Evolutionary conservation across 2,797 vertebrate species (phyloP).

Genomic region (Poliocrania exsul): DNA sequence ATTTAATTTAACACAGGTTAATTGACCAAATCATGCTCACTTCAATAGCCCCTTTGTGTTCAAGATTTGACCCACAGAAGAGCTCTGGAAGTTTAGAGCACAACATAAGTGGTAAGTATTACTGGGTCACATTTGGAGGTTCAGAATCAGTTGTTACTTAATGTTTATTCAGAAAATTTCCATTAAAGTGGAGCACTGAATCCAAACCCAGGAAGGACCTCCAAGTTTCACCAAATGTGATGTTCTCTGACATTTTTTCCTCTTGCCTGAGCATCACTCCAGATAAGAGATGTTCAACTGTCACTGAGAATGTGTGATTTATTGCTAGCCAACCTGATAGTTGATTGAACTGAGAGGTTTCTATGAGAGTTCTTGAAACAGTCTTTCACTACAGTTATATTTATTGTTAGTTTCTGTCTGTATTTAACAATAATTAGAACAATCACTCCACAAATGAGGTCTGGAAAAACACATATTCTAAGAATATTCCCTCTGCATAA

Average conservation of each 20-base stretch:
- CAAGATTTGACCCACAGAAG: constrained; percentile 11
- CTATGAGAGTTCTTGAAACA: not conserved
- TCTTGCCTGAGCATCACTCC: not conserved
- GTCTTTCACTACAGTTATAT: not conserved
- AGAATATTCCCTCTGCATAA: not conserved
- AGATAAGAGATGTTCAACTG: not conserved
- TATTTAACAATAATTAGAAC: not conserved
- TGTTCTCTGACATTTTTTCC: not conserved
- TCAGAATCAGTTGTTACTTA: constrained; percentile 19
- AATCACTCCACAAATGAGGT: not conserved
- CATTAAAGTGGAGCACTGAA: not conserved
- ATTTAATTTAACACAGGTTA: constrained; percentile 35
- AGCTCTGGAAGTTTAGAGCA: constrained; percentile 11
- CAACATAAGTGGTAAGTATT: not conserved
- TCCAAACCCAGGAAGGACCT: not conserved
- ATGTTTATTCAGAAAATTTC: constrained; percentile 6
- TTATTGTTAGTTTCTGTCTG: not conserved
- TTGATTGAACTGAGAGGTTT: not conserved
- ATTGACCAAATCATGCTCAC: constrained; percentile 36
- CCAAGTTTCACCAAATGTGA: not conserved
- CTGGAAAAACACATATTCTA: not conserved
- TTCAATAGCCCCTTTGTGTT: constrained; percentile 37
- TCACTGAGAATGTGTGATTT: not conserved
- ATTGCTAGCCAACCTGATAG: not conserved
- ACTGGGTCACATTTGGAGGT: constrained; percentile 3